phyloP scores from a whole-genome alignment of 1,140 invertebrate species.

The Formica selysi region DNA sequence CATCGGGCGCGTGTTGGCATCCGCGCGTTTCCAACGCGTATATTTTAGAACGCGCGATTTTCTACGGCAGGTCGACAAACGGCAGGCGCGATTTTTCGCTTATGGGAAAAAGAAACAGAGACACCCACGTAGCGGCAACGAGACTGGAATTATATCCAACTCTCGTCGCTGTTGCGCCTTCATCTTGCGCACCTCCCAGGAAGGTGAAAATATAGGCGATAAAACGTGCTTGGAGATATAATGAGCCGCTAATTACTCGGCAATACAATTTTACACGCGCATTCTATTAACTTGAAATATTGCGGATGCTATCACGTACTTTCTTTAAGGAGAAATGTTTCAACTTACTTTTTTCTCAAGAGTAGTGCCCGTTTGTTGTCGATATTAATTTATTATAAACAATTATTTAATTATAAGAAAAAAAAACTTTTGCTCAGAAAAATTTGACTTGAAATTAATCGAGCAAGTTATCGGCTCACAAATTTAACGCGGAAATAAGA shows the following conservation, averaged over 20 bases:
- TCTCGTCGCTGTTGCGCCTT: slow-evolving; percentile 44
- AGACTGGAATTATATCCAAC: slow-evolving; percentile 58
- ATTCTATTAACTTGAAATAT: slow-evolving; percentile 10
- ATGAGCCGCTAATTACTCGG: slow-evolving; percentile 36
- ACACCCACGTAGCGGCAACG: slow-evolving; percentile 57
- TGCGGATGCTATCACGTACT: neutral
- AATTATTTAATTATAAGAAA: slow-evolving; percentile 5
- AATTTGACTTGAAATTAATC: slow-evolving; percentile 10
- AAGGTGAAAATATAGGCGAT: slow-evolving; percentile 59
- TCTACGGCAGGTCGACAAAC: slow-evolving; percentile 32
- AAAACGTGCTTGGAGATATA: slow-evolving; percentile 53
- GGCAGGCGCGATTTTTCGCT: slow-evolving; percentile 50
- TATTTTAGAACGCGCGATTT: slow-evolving; percentile 67
- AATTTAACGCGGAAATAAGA: slow-evolving; percentile 26
- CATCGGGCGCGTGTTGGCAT: slow-evolving; percentile 75
- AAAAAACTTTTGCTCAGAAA: neutral
- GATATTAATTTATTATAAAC: neutral
- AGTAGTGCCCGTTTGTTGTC: neutral
- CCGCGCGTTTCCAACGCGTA: slow-evolving; percentile 59
- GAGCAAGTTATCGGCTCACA: neutral
- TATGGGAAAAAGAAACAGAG: slow-evolving; percentile 62
- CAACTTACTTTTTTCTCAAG: neutral
- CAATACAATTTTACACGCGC: neutral
- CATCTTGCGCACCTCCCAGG: slow-evolving; percentile 42
- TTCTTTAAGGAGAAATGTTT: slow-evolving; percentile 31